A percentile compares a stretch with the other conserved stretches of the same genome.
Conservation (phyloP, 2,797 vertebrate genomes). For the Crax fasciolata region DNA sequence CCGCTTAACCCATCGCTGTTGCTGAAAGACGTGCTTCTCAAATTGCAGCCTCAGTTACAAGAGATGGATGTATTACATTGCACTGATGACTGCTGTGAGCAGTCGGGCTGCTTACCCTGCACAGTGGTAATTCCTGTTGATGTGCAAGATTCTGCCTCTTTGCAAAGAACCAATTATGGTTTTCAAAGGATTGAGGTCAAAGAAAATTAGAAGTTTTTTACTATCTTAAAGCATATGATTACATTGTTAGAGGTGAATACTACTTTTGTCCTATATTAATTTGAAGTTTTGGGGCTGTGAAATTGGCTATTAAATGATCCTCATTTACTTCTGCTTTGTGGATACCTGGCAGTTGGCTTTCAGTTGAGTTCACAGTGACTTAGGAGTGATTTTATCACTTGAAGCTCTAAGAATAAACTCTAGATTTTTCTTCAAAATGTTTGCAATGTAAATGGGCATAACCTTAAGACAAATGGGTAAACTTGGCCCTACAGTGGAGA, state of each 20-base stretch:
- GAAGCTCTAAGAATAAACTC: not conserved
- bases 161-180: not conserved
- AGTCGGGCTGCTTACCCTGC: rapidly evolving
- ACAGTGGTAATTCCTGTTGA: not conserved
- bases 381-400: not conserved
- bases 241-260: not conserved
- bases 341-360: not conserved
- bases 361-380: not conserved
- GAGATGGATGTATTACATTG: not conserved
- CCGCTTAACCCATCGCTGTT: not conserved
- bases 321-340: not conserved
- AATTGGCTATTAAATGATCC: not conserved
- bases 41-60: not conserved
- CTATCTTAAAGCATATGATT: not conserved
- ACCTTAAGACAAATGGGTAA: not conserved
- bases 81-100: not conserved
- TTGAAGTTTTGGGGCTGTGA: not conserved
- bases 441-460: not conserved
- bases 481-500: not conserved
- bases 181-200: not conserved
- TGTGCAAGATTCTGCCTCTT: not conserved
- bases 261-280: not conserved
- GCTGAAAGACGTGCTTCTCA: not conserved
- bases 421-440: not conserved
- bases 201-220: not conserved